phyloP scores from a whole-genome alignment of 2,797 vertebrate species.

The Calcarius lapponicus region DNA sequence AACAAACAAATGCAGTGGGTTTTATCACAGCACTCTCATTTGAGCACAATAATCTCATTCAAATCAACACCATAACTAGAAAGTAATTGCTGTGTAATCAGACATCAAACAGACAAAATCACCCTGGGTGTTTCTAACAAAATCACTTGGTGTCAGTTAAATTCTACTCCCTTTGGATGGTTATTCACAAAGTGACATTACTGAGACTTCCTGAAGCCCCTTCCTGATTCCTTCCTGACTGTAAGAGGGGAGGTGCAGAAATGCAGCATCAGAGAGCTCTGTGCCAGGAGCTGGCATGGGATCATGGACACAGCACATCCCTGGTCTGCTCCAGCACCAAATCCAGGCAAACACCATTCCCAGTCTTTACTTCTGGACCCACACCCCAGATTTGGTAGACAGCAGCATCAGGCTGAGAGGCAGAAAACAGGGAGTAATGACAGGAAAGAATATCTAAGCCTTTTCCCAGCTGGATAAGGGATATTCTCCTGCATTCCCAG shows the following conservation, averaged over 20 bases:
- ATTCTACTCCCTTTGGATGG: neutral
- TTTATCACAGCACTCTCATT: slow-evolving; percentile 33
- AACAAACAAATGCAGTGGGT: slow-evolving; percentile 22
- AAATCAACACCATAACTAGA: slow-evolving; percentile 49
- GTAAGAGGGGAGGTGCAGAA: neutral
- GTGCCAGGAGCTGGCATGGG: rapidly evolving
- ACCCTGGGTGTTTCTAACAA: slow-evolving; percentile 35
- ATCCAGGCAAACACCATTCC: neutral
- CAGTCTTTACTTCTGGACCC: neutral
- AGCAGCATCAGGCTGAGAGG: neutral
- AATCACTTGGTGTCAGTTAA: neutral
- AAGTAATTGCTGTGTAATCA: slow-evolving; percentile 51
- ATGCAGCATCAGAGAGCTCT: neutral
- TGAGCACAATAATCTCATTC: slow-evolving; percentile 39
- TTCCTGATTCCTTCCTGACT: neutral
- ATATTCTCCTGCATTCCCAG: neutral
- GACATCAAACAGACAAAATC: slow-evolving; percentile 58
- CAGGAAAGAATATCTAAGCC: neutral
- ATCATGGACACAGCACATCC: rapidly evolving
- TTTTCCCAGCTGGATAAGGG: neutral
- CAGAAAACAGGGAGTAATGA: neutral
- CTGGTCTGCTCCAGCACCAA: neutral
- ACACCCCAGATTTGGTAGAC: no score
- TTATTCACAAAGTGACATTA: neutral
- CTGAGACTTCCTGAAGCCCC: neutral